These are phyloP conservation scores for Centropyge bicolor DNA, from an alignment of 2,797 vertebrate species.

Conservation along the genomic window DNA sequence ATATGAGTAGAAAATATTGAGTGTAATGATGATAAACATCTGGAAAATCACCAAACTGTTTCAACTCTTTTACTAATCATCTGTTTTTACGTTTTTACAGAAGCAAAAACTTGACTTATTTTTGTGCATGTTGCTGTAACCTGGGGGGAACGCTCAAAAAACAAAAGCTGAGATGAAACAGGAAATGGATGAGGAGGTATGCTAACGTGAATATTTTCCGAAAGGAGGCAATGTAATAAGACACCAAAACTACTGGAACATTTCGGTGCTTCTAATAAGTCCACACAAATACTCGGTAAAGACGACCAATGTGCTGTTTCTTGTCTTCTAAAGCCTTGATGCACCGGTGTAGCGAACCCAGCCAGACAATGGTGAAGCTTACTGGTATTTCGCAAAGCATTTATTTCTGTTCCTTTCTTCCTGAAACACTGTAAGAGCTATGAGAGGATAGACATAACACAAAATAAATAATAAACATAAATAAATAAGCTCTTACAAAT, in stretches of 20 bases:
- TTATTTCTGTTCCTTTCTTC: no score
- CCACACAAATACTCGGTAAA: not conserved
- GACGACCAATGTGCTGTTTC: not conserved
- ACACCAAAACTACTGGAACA: not conserved
- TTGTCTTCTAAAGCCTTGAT: not conserved
- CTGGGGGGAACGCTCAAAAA: not conserved
- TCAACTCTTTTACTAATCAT: not conserved
- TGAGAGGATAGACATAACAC: no score
- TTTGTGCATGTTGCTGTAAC: not conserved
- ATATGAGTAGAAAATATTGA: not conserved
- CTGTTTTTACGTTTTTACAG: not conserved
- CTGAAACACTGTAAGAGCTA: no score
- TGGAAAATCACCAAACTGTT: not conserved
- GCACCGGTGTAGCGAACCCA: no score
- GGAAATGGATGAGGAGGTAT: not conserved
- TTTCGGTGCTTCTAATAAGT: not conserved
- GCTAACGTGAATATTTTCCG: not conserved
- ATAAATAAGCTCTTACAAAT: no score
- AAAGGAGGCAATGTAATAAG: no score
- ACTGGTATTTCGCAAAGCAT: no score
- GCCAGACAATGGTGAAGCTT: not conserved
- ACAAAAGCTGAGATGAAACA: not conserved
- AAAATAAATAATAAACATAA: no score
- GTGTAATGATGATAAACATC: not conserved
- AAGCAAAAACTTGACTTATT: not conserved